phyloP scores from a whole-genome alignment of 2,888 invertebrate genomes.

The Itoplectis maculator region DNA sequence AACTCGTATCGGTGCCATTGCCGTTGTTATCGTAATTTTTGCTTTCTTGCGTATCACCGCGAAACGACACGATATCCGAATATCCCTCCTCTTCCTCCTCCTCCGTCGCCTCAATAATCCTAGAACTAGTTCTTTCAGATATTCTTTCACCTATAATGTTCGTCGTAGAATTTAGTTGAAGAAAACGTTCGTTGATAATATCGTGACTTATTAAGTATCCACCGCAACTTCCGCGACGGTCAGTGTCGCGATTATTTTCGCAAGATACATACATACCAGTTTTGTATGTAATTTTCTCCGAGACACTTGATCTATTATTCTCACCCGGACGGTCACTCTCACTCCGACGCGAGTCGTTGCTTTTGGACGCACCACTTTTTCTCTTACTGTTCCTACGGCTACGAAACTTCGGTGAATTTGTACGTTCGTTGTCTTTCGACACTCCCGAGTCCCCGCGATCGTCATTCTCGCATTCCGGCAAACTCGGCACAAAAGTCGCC shows the following conservation, averaged over 20 bases:
- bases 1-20: slow-evolving; percentile 19
- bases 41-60: slow-evolving; percentile 70
- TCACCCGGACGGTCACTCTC: slow-evolving; percentile 46
- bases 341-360: slow-evolving; percentile 46
- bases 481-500: slow-evolving; percentile 58
- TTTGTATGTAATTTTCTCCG: slow-evolving; percentile 49
- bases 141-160: slow-evolving; percentile 71
- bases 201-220: slow-evolving; percentile 65
- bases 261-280: slow-evolving; percentile 68
- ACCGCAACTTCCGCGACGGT: slow-evolving; percentile 27
- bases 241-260: slow-evolving; percentile 13
- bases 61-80: slow-evolving; percentile 78
- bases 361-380: slow-evolving; percentile 31
- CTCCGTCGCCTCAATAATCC: slow-evolving; percentile 60
- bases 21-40: slow-evolving; percentile 6
- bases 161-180: slow-evolving; percentile 68
- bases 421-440: slow-evolving; percentile 21
- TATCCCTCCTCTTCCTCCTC: too few relatives aligned
- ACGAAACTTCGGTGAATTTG: slow-evolving; percentile 26
- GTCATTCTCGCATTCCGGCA: slow-evolving; percentile 50
- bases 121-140: slow-evolving; percentile 59
- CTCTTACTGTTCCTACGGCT: not conserved
- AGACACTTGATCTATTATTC: slow-evolving; percentile 44
- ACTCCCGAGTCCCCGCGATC: slow-evolving; percentile 22
- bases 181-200: slow-evolving; percentile 69